Evolutionary conservation across 2,113 vertebrate genomes (phyloP), one percentile per base, ranked within the genome.

Genomic region (Marmota flaviventris): DNA sequence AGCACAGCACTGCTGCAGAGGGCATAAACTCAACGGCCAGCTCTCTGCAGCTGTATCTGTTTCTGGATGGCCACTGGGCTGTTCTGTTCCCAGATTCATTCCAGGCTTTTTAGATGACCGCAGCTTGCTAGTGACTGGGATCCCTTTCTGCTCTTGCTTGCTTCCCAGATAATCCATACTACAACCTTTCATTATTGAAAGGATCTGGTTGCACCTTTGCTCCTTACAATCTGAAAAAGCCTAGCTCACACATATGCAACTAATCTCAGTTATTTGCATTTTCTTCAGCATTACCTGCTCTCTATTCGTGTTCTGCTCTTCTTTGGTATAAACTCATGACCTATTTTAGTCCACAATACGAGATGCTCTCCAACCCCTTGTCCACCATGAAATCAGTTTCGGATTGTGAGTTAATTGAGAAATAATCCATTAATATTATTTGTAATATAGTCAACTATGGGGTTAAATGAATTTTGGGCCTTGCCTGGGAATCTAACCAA

Each of bases 381-480:
- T 2, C 27, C 32, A 82, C 13, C 20, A 45, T 63, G 14, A 86
- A 94, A 53, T 81, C 51, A 58, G 0, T 34, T 10, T 78, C 20
- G 32, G 45, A 20, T 25, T 67, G 48, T 79, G 27, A 34, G 32
- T 72, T 77, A 32, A 45, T 12, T 75, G 13, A 92, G 34, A 89
- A 77, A 76, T 61, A 76, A 90, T 75, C 93, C 17, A 24, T 82
- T 70, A 83, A 32, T 75, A 45, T 89, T 88, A 85, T 65, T 4
- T 89, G 32, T 72, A 11, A 20, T 93, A 17, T n/a, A 56, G 61
- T 87, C 67, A 87, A 14, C 8, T 58, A 16, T n/a, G 45, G 25
- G 61, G 77, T 81, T 96, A 96, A 94, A 87, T 79, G 83, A 87
- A 39, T 16, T 81, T 77, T 45, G 16, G 24, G 37, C 3, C n/a